Evolutionary conservation across 2,113 vertebrate genomes (phyloP), one percentile per base, ranked within the genome.

Genomic region (Machaerirhynchus nigripectus): DNA sequence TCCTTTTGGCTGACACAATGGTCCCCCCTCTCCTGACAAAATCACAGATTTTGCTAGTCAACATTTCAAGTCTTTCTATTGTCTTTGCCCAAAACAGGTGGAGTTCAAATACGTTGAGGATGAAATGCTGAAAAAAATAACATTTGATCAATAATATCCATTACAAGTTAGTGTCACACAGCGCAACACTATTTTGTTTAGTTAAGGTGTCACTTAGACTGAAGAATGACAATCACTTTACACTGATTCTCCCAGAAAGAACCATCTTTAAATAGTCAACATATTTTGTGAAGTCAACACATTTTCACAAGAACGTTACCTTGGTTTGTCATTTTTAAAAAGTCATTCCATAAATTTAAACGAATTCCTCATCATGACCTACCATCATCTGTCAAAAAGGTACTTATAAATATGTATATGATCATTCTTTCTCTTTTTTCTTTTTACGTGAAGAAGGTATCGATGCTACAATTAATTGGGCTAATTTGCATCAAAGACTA

Each of bases 401-500:
- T 85, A 90, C 95, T 98, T 96, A 98, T 98, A 97, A 98, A 98
- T 98, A 98, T 98, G 98, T 94, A 98, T 98, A 94, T 1, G 9
- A 93, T 75, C 89, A 86, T 74, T 96, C 94, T 96, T 96, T 89
- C 85, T 85, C 65, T 89, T 50, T 59, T 74, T 89, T 93, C 81
- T 92, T 91, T 44, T 92, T 81, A 63, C 93, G 69, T 77, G 67
- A 89, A 96, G 92, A 97, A 95, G 87, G 95, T 98, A 98, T 97
- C 97, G 93, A 96, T 97, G 97, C 98, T 97, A 96, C 96, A 96
- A 97, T 96, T 98, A 98, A 98, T 98, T 98, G 98, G 97, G 91
- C 96, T 98, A 92, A 98, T 98, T 98, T 98, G 97, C 98, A 98
- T 98, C 91, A 80, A 79, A 97, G 91, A 97, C 97, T 97, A 96